These are phyloP conservation scores for Toxotes chatareus DNA, from an alignment of 2,113 vertebrate genomes.

Conservation along the genomic window DNA sequence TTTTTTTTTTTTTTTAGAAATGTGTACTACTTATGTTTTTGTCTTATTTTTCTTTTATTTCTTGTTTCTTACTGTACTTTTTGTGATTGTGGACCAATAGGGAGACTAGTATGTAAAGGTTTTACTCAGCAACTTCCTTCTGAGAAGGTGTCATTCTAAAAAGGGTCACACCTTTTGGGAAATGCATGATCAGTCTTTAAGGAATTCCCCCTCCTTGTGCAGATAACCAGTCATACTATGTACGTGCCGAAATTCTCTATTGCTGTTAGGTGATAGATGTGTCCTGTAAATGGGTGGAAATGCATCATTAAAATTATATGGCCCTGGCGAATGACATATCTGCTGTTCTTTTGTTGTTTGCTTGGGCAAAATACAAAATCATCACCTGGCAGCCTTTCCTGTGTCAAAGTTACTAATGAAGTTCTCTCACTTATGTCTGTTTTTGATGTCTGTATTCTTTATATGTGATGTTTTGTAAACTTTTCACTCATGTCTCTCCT, in stretches of 20 bases:
- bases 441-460: background rate
- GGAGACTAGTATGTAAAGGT: background rate
- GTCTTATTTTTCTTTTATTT: background rate
- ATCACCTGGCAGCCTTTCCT: background rate
- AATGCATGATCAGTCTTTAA: background rate
- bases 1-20: background rate
- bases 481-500: background rate
- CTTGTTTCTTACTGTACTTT: background rate
- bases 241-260: background rate
- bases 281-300: background rate
- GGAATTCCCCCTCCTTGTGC: background rate
- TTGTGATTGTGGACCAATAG: background rate
- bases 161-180: background rate
- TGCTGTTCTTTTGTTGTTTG: background rate
- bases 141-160: no score
- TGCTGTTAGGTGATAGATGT: background rate
- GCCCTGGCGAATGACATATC: background rate
- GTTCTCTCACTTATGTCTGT: background rate
- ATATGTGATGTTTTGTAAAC: background rate
- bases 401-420: background rate
- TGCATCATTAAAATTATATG: background rate
- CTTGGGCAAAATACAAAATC: background rate
- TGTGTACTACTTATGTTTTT: slow-evolving; percentile 4
- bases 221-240: background rate
- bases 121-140: background rate